phyloP scores from a whole-genome alignment of 2,888 invertebrate species.

The Coenonympha glycerion region DNA sequence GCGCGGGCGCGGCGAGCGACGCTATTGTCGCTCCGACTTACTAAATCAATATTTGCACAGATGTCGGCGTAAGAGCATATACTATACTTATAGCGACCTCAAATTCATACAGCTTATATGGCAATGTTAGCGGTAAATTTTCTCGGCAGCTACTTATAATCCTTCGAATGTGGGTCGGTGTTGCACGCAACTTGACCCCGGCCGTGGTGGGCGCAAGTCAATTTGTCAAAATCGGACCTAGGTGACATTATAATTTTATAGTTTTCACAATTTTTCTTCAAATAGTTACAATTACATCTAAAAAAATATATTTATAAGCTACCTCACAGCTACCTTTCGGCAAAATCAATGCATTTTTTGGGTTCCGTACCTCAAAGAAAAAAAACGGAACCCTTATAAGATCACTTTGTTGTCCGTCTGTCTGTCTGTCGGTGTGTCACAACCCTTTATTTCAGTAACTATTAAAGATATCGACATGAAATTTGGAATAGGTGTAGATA shows the following conservation, averaged over 20 bases:
- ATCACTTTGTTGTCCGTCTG: too few relatives aligned
- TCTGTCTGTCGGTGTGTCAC: too few relatives aligned
- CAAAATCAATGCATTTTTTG: too few relatives aligned
- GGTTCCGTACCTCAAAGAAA: too few relatives aligned
- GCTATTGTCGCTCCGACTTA: conserved; percentile 66
- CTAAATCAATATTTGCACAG: conserved; percentile 77
- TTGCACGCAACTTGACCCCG: conserved; percentile 70
- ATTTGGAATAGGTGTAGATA: too few relatives aligned
- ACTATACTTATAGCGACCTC: conserved; percentile 73
- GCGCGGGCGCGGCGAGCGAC: conserved; percentile 48
- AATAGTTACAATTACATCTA: too few relatives aligned
- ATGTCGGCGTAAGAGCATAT: conserved; percentile 74
- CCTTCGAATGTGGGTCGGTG: conserved; percentile 73
- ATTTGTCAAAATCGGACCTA: conserved; percentile 52
- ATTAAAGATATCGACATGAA: too few relatives aligned
- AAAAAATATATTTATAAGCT: too few relatives aligned
- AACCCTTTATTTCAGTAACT: too few relatives aligned
- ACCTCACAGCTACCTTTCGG: too few relatives aligned
- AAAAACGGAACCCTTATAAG: too few relatives aligned
- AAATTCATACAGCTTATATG: conserved; percentile 76
- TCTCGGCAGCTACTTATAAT: conserved; percentile 74
- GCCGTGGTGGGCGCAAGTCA: conserved; percentile 54
- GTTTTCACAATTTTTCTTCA: neutral
- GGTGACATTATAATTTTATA: neutral
- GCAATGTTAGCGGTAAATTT: conserved; percentile 75